Evolutionary conservation across 2,113 vertebrate species (phyloP).

Genomic region (Dinomys branickii): DNA sequence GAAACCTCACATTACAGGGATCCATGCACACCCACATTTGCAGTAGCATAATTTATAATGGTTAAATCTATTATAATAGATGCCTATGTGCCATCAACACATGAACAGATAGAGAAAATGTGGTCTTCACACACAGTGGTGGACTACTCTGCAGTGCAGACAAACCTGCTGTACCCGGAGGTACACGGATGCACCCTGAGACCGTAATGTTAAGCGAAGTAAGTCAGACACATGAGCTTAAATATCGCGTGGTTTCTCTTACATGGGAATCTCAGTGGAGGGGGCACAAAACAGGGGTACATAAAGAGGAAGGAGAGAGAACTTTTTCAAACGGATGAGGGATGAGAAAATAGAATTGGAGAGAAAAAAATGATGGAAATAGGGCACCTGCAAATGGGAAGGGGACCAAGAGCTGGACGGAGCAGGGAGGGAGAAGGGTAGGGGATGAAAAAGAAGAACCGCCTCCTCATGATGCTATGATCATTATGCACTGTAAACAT

Average conservation of each 20-base stretch:
- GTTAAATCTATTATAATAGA: neutral
- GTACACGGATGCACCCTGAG: neutral
- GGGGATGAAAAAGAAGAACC: neutral
- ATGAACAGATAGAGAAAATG: neutral
- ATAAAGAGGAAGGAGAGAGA: neutral
- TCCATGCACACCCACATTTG: neutral
- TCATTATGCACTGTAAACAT: neutral
- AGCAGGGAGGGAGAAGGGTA: neutral
- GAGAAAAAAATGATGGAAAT: neutral
- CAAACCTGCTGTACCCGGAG: neutral
- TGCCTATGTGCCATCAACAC: neutral
- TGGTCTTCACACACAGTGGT: neutral
- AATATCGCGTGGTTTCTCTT: neutral
- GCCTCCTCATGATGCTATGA: too few relatives aligned
- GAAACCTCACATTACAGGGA: neutral
- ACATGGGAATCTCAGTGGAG: neutral
- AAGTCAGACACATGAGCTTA: neutral
- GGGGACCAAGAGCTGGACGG: neutral
- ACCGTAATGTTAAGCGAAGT: neutral
- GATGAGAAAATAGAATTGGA: neutral
- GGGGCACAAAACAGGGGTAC: neutral
- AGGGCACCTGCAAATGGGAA: neutral
- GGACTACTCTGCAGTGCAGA: neutral
- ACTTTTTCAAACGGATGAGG: neutral
- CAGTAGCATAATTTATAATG: neutral